A percentile compares a stretch with the other conserved stretches of the same genome.
These are phyloP conservation scores for Hemicentrotus pulcherrimus DNA, from an alignment of 35 echinoderm and acorn worm genomes.

Conservation along the genomic window DNA sequence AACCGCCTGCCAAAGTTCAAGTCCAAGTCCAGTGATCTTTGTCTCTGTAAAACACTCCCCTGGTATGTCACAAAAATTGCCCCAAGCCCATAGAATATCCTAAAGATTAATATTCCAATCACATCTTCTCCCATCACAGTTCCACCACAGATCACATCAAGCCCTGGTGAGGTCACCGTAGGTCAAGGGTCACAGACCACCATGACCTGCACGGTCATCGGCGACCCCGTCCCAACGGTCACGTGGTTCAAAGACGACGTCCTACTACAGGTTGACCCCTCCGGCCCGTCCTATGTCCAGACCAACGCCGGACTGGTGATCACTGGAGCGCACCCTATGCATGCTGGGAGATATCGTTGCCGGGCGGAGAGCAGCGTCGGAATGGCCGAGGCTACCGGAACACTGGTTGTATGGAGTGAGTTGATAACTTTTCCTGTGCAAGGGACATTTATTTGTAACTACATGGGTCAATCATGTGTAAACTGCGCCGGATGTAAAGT, in stretches of 20 bases:
- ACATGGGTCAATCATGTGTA: too few species aligned
- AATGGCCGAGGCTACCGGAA: slow-evolving; percentile 56
- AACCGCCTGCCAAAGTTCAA: too few species aligned
- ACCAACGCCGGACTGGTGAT: slow-evolving; percentile 77
- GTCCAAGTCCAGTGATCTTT: too few species aligned
- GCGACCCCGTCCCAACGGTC: slow-evolving; percentile 71
- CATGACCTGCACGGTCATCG: slow-evolving; percentile 76
- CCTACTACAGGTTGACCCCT: slow-evolving; percentile 58
- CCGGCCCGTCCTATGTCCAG: slow-evolving; percentile 58
- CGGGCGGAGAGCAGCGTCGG: slow-evolving; percentile 75
- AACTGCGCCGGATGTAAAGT: too few species aligned
- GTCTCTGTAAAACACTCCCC: too few species aligned
- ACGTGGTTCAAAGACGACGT: slow-evolving; percentile 83
- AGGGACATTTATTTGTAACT: neutral
- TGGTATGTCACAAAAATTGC: too few species aligned
- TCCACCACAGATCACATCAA: slow-evolving; percentile 68
- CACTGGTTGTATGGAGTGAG: slow-evolving; percentile 84
- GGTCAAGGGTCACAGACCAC: slow-evolving; percentile 55
- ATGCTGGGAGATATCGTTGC: slow-evolving; percentile 75
- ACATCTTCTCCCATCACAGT: slow-evolving; percentile 51
- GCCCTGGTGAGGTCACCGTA: slow-evolving; percentile 56
- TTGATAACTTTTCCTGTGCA: neutral
- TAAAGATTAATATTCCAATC: neutral
- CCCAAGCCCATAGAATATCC: too few species aligned
- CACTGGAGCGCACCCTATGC: slow-evolving; percentile 39